phyloP scores from a whole-genome alignment of 2,113 vertebrate genomes.

The Maccullochella peelii region DNA sequence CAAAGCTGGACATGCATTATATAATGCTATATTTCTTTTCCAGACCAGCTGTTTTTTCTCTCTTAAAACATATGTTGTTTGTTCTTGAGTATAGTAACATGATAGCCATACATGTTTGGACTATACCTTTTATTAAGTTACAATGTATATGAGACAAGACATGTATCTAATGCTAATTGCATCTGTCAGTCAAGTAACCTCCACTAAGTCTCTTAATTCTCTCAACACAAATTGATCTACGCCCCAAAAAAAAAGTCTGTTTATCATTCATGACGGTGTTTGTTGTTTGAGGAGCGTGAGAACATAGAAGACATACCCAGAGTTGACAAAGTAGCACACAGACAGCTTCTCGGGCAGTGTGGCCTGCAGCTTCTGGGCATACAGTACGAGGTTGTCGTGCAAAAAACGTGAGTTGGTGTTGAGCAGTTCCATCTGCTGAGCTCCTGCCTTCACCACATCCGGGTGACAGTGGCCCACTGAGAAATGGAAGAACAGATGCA shows the following conservation, averaged over 20 bases:
- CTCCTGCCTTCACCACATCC: constrained; percentile 89
- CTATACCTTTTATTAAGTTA: background rate
- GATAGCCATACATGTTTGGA: background rate
- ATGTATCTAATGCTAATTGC: too few species aligned
- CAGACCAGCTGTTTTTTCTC: background rate
- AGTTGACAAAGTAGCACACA: constrained; percentile 98
- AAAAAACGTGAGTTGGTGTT: constrained; percentile 97
- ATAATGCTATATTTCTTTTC: background rate
- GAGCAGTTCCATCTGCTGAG: constrained; percentile 93
- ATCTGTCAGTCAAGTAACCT: too few species aligned
- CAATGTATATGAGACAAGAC: too few species aligned
- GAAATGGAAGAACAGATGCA: background rate
- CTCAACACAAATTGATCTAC: too few species aligned
- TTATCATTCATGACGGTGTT: background rate
- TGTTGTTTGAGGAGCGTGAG: background rate
- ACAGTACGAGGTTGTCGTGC: constrained; percentile 94
- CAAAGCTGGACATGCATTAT: background rate
- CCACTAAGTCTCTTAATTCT: too few species aligned
- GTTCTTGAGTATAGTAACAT: background rate
- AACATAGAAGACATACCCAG: constrained; percentile 87
- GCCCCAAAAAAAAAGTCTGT: constrained; percentile 4
- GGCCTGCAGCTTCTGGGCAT: constrained; percentile 90
- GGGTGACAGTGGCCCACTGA: constrained; percentile 97
- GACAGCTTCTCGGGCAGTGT: constrained; percentile 91
- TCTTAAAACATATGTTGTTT: background rate